Base-by-base conservation (phyloP, 2,797 vertebrate species). In the Lindbergichthys nudifrons region DNA sequence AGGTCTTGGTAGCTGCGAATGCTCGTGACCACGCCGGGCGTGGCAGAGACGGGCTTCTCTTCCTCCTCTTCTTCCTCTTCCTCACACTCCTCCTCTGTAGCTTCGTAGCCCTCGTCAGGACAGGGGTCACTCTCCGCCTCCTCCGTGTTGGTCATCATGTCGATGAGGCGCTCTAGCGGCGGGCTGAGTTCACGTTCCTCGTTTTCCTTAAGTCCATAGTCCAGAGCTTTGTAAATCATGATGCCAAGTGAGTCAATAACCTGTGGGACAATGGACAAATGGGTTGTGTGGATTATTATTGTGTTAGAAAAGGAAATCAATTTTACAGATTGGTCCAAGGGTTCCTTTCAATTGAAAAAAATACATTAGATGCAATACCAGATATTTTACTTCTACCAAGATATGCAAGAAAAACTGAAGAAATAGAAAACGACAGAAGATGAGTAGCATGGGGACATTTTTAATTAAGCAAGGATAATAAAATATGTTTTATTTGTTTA, bases 221-320 rank as follows among this genome's bases (percentile, higher is more conserved):
- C 98, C 93, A 99, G 88, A 23, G 98, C 98, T 94, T 99, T 99
- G 92, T 99, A 99, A 90, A 99, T 98, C 94, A 98, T 97, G 91
- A 99, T 95, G 32, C 97, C 98, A 80, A 99, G 90, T 0, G 97
- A 98, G 90, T 98, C 97, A 47, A 99, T 98, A 45, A 98, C 95
- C 98, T 99, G 86, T 6, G 23, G 45, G 18, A 74, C 4, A 46
- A 78, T 4, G 21, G 41, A 65, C 6, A 80, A 10, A 62, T 32
- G 0, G 12, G 18, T 76, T 30, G 10, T n/a, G 11, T 0, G 16
- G 1, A 36, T 83, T 53, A 60, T 70, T 63, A 61, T n/a, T 62
- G 10, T 73, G 53, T 16, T 52, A 39, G 8, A 67, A 39, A 18
- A 66, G 61, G 23, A 65, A 67, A 62, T 14, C 0, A 0, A 19